Conservation (phyloP, 2,797 vertebrate genomes). For the Aplochiton taeniatus region DNA sequence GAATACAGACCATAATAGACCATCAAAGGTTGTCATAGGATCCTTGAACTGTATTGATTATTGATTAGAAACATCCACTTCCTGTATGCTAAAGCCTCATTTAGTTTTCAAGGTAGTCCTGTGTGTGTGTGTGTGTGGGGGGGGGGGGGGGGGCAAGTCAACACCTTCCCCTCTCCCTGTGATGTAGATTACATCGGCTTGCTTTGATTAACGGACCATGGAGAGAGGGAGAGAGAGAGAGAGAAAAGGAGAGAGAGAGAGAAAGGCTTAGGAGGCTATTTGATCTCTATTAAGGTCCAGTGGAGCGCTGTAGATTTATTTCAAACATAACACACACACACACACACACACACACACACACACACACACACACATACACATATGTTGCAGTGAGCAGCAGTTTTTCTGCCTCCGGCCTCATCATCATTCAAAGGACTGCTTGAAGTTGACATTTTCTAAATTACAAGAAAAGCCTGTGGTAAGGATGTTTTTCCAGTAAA, state of each 20-base stretch:
- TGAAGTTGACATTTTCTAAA: not conserved
- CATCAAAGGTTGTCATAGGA: too few species aligned
- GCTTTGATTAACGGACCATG: too few species aligned
- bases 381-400: not conserved
- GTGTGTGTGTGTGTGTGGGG: too few species aligned
- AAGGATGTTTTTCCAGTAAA: not conserved
- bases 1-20: too few species aligned
- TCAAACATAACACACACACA: too few species aligned
- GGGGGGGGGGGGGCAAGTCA: too few species aligned
- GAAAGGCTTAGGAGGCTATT: not conserved
- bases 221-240: not conserved
- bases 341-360: not conserved
- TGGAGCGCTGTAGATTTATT: not conserved
- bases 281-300: not conserved
- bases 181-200: too few species aligned
- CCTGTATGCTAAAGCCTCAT: too few species aligned
- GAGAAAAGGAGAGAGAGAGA: not conserved
- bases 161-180: too few species aligned
- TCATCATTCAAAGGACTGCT: not conserved
- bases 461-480: not conserved
- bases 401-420: not conserved
- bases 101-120: too few species aligned
- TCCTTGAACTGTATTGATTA: too few species aligned
- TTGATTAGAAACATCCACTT: too few species aligned
- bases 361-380: conserved; percentile 3